phyloP scores from a whole-genome alignment of 2,888 invertebrate species.

The Eupeodes latifasciatus region DNA sequence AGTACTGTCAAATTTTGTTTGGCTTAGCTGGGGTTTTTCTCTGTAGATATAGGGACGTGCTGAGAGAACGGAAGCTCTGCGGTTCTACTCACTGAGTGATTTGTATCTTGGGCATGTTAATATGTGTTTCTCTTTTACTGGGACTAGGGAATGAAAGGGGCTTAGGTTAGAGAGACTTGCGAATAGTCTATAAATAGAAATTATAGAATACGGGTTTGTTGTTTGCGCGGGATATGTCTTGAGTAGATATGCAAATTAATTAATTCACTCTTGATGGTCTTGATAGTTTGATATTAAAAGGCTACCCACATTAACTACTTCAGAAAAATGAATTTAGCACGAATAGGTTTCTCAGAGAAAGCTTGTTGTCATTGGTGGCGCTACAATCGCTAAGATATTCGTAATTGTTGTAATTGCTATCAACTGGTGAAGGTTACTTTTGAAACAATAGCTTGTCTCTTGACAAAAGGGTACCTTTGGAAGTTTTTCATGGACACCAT shows the following conservation, averaged over 20 bases:
- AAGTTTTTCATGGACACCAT: too few relatives aligned
- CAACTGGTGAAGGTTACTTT: too few relatives aligned
- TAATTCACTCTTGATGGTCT: conserved; percentile 10
- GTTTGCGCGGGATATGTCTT: conserved; percentile 1
- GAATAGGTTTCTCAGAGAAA: background rate
- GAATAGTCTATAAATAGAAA: conserved; percentile 61
- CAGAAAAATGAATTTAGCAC: background rate
- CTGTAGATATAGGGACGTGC: background rate
- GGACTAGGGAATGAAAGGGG: background rate
- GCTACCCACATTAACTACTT: conserved; percentile 1
- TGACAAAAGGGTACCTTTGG: too few relatives aligned
- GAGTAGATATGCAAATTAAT: conserved; percentile 26
- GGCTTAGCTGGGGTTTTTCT: conserved; percentile 16
- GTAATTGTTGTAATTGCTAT: too few relatives aligned
- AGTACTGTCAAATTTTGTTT: conserved; percentile 38
- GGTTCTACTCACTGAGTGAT: conserved; percentile 40
- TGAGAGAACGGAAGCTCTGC: conserved; percentile 23
- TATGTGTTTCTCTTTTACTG: background rate
- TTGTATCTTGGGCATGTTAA: conserved; percentile 45
- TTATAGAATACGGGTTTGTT: conserved; percentile 7
- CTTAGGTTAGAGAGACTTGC: conserved; percentile 9
- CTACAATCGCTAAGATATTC: background rate
- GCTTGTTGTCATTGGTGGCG: background rate
- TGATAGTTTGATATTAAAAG: background rate
- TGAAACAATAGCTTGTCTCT: too few relatives aligned